Evolutionary conservation across 2,888 invertebrate species (phyloP).

Genomic region (Drosophila bunnanda): DNA sequence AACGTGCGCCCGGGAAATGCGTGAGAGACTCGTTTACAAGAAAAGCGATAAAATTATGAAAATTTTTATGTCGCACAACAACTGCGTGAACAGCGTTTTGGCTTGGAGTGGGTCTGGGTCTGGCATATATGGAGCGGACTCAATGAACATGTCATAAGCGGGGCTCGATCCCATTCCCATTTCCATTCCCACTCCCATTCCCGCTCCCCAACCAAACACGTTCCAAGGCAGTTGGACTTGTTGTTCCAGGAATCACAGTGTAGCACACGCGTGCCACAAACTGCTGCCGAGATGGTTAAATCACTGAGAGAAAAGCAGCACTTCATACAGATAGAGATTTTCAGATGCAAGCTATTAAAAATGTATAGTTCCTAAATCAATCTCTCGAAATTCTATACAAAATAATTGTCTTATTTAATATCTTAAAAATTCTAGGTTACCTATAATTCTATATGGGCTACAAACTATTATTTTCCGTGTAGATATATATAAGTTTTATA

Average conservation of each 20-base stretch:
- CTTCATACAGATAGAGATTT: no score
- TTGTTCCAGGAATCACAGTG: constrained; percentile 71
- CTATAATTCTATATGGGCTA: no score
- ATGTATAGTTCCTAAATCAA: rapidly evolving
- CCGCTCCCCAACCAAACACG: constrained; percentile 60
- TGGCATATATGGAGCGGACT: constrained; percentile 63
- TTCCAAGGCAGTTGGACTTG: constrained; percentile 63
- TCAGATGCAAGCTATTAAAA: neutral
- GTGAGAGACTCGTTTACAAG: constrained; percentile 65
- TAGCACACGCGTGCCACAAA: constrained; percentile 66
- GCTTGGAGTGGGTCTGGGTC: constrained; percentile 9
- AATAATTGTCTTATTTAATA: no score
- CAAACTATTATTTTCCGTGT: neutral
- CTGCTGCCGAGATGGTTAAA: constrained; percentile 5
- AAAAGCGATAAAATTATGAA: constrained; percentile 81
- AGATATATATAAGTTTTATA: neutral
- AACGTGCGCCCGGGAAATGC: constrained; percentile 63
- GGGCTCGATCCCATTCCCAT: constrained; percentile 39
- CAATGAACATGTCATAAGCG: constrained; percentile 75
- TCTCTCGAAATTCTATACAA: neutral
- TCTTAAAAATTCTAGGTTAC: neutral
- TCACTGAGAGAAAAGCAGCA: constrained; percentile 7
- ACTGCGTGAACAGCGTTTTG: constrained; percentile 35
- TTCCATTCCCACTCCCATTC: constrained; percentile 11
- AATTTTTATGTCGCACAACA: constrained; percentile 51